These are phyloP conservation scores for Eira barbara DNA, from an alignment of 2,113 vertebrate species.

Conservation along the genomic window DNA sequence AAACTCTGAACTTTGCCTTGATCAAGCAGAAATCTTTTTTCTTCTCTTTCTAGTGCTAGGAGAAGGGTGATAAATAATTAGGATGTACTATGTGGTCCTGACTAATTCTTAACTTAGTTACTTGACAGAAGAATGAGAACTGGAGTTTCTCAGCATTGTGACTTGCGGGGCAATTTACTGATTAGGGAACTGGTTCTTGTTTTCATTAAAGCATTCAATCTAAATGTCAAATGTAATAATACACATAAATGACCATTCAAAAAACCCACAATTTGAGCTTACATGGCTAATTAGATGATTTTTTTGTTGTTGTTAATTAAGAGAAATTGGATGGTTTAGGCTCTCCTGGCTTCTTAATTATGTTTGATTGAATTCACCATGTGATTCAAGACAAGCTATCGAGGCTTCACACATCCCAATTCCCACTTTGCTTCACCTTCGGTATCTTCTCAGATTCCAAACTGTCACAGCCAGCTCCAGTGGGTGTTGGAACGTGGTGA, in stretches of 20 bases:
- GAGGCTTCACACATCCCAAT: background rate
- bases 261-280: slow-evolving; percentile 40
- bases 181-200: slow-evolving; percentile 61
- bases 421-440: background rate
- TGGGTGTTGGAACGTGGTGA: background rate
- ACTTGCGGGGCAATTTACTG: slow-evolving; percentile 52
- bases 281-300: slow-evolving; percentile 63
- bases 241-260: slow-evolving; percentile 62
- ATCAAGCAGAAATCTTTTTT: background rate
- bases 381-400: slow-evolving; percentile 24
- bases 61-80: slow-evolving; percentile 54
- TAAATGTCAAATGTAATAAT: slow-evolving; percentile 70
- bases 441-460: background rate
- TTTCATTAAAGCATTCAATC: slow-evolving; percentile 69
- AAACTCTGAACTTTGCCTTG: slow-evolving; percentile 18
- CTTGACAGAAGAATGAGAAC: slow-evolving; percentile 34
- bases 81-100: slow-evolving; percentile 39
- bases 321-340: slow-evolving; percentile 54
- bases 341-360: slow-evolving; percentile 68
- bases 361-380: slow-evolving; percentile 48
- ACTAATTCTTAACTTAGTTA: slow-evolving; percentile 58
- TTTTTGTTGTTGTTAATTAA: slow-evolving; percentile 53
- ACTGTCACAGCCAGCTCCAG: background rate
- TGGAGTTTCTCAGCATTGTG: slow-evolving; percentile 15
- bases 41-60: background rate